Base-by-base conservation (phyloP, 1,140 invertebrate genomes). In the Drosophila busckii region DNA sequence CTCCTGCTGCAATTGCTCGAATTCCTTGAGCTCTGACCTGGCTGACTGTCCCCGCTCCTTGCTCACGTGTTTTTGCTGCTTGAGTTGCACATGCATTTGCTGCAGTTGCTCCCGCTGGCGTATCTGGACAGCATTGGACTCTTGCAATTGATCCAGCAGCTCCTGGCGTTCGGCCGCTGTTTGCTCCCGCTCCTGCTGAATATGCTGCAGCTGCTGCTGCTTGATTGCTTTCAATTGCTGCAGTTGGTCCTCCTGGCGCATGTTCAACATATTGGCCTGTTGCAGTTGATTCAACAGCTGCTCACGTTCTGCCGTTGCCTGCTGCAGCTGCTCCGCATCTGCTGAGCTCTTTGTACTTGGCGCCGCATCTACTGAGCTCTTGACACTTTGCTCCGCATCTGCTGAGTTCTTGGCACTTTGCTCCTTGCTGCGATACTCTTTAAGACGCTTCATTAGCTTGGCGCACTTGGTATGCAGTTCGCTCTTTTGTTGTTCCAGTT, bases 401-500 rank as follows among this genome's bases (percentile, higher is more conserved):
- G 60, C 22, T 6, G 41, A 6, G 20, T 25, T 7, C 34, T 13
- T 8, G 67, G 1, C 3, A 17, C 19, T 78, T 35, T 53, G 35
- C 9, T 52, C 69, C 90, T 68, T 90, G 90, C 2, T 88, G 42
- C 86, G 94, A 93, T 46, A 93, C 71, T 94, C 93, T 70, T 94
- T 94, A 1, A 94, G 80, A 84, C 94, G 94, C 67, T 92, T 94
- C 53, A 94, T 87, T 8, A 93, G 89, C 88, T 94, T 94, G 4
- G 89, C 88, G 13, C 91, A 90, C 65, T 93, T 93, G 1, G 90
- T 67, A 70, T 94, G 92, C 17, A 89, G 86, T 2, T 89, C 86
- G 50, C 89, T 89, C 4, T 92, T 88, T 31, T 93, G 92, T 13
- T 78, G 41, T 63, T 91, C 88, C 1, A 92, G 37, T 9, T 90